phyloP scores from a whole-genome alignment of 2,888 invertebrate genomes.

The Melanophora roralis region DNA sequence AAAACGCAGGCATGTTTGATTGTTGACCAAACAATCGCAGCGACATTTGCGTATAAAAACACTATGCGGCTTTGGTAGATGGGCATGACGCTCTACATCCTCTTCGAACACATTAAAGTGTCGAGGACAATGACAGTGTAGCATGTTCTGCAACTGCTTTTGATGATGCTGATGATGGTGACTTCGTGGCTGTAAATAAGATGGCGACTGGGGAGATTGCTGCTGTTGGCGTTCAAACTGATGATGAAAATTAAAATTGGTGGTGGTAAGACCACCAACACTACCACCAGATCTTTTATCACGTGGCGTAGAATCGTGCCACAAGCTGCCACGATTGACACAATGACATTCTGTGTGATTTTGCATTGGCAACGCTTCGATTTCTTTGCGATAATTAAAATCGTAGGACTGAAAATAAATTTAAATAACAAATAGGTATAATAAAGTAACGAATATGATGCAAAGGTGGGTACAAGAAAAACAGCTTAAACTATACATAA shows the following conservation, averaged over 20 bases:
- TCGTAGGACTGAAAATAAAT: conserved; percentile 55
- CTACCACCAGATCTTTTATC: conserved; percentile 56
- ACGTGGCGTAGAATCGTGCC: conserved; percentile 53
- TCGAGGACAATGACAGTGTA: conserved; percentile 68
- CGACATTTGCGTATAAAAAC: conserved; percentile 76
- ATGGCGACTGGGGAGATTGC: conserved; percentile 5
- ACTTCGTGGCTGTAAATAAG: neutral
- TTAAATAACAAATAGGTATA: neutral
- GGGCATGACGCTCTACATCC: conserved; percentile 60
- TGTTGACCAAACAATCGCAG: conserved; percentile 81
- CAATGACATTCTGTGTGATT: conserved; percentile 76
- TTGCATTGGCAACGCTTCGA: conserved; percentile 65
- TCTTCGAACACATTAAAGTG: conserved; percentile 76
- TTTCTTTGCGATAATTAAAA: conserved; percentile 59
- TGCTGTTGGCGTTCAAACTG: conserved; percentile 35
- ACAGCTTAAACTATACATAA: too few species aligned
- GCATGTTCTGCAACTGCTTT: conserved; percentile 44
- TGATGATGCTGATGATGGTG: conserved; percentile 2
- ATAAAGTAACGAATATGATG: neutral
- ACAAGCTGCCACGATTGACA: conserved; percentile 64
- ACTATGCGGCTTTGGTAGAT: conserved; percentile 53
- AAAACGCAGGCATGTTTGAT: conserved; percentile 80
- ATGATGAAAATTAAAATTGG: conserved; percentile 37
- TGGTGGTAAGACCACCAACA: neutral
- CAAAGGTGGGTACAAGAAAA: neutral